A percentile compares a stretch with the other conserved stretches of the same genome.
Evolutionary conservation across 2,888 invertebrate genomes (phyloP).

Genomic region (Xestia xanthographa): DNA sequence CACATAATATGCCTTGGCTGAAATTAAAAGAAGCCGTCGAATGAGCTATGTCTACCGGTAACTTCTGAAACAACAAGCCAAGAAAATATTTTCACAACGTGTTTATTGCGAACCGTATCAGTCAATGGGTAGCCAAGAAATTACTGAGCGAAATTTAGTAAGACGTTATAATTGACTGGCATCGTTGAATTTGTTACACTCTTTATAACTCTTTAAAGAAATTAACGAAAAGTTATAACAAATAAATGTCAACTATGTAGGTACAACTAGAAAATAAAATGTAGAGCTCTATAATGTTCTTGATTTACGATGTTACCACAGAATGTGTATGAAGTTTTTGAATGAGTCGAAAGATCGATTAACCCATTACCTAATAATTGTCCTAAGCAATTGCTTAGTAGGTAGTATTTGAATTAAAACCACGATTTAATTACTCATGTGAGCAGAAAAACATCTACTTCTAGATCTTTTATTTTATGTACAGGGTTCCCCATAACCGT

Average conservation of each 20-base stretch:
- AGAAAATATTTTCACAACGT: constrained; percentile 57
- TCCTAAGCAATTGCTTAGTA: neutral
- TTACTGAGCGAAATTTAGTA: constrained; percentile 41
- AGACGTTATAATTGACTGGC: constrained; percentile 35
- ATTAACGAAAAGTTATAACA: constrained; percentile 35
- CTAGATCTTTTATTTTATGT: neutral
- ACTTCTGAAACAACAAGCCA: constrained; percentile 54
- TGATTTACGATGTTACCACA: constrained; percentile 22
- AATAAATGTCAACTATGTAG: constrained; percentile 38
- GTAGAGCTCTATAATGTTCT: constrained; percentile 16
- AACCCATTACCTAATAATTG: neutral
- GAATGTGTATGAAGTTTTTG: neutral
- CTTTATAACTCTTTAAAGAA: constrained; percentile 23
- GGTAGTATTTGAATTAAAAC: neutral
- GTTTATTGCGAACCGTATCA: constrained; percentile 55
- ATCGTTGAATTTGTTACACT: constrained; percentile 24
- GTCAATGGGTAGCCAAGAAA: constrained; percentile 39
- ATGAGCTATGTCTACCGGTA: constrained; percentile 50
- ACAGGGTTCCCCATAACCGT: neutral
- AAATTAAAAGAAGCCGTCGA: constrained; percentile 62
- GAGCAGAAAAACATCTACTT: neutral
- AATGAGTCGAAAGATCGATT: neutral
- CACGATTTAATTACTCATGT: neutral
- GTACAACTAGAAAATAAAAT: constrained; percentile 25
- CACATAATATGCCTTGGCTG: constrained; percentile 53